Percentiles rank a stretch among this genome's conserved stretches.
Conservation (phyloP, 1,140 invertebrate species). For the Heliothis virescens region DNA sequence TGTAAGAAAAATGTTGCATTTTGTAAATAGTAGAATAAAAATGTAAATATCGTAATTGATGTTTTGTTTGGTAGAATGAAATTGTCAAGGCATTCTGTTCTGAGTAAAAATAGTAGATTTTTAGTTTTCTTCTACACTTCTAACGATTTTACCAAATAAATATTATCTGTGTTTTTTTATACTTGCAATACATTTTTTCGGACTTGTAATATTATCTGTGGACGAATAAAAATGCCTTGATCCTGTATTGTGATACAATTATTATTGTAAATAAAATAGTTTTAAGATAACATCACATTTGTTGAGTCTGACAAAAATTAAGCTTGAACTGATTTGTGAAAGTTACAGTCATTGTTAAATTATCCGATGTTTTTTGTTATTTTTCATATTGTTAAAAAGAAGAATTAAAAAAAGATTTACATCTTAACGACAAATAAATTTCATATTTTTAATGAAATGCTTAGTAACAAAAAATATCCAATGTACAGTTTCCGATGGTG, state of each 20-base stretch:
- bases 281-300: slow-evolving; percentile 37
- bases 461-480: neutral
- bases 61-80: slow-evolving; percentile 39
- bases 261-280: slow-evolving; percentile 45
- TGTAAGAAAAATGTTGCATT: slow-evolving; percentile 59
- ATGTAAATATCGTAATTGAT: slow-evolving; percentile 54
- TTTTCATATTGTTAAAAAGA: slow-evolving; percentile 1
- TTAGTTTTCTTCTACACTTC: too few relatives aligned
- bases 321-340: slow-evolving; percentile 8
- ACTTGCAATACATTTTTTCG: neutral
- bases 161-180: neutral
- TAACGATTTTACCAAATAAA: neutral
- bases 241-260: slow-evolving; percentile 42
- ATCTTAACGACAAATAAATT: neutral
- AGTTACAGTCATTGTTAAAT: neutral
- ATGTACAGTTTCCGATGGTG: slow-evolving; percentile 40
- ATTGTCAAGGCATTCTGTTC: slow-evolving; percentile 29
- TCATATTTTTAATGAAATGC: slow-evolving; percentile 9
- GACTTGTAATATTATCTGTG: neutral
- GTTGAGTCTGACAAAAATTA: slow-evolving; percentile 17
- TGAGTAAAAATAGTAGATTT: neutral
- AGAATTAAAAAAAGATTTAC: too few relatives aligned
- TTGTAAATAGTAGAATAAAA: slow-evolving; percentile 64
- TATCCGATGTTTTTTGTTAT: neutral
- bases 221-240: slow-evolving; percentile 34